Percentiles rank a stretch among this genome's conserved stretches.
Evolutionary conservation across 2,113 vertebrate genomes (phyloP).

Genomic region (Rostratula benghalensis): DNA sequence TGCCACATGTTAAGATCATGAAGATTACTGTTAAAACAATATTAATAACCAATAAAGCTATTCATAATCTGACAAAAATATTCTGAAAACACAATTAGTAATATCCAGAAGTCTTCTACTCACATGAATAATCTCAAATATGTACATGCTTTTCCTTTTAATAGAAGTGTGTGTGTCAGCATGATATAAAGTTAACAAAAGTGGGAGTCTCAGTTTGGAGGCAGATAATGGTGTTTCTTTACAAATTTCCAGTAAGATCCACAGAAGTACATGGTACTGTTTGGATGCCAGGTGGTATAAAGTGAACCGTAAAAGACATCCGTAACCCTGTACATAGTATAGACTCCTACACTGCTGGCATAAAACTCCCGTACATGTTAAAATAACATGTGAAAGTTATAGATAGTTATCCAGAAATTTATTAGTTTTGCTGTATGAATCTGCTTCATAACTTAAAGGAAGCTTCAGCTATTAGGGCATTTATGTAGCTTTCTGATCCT

Average conservation of each 20-base stretch:
- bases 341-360: not conserved
- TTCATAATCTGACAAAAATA: not conserved
- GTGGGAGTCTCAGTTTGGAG: not conserved
- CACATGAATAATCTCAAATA: accelerated
- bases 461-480: accelerated
- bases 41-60: not conserved
- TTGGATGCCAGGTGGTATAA: not conserved
- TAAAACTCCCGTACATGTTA: not conserved
- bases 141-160: not conserved
- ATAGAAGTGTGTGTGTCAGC: not conserved
- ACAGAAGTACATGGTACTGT: not conserved
- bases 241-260: not conserved
- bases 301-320: accelerated
- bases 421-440: not conserved
- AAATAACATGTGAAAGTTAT: not conserved
- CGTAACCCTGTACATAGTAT: not conserved
- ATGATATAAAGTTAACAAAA: accelerated
- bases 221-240: not conserved
- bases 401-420: not conserved
- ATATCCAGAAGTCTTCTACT: not conserved
- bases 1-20: not conserved
- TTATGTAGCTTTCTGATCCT: not conserved
- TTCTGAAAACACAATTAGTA: not conserved
- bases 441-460: not conserved
- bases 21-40: not conserved